These are phyloP conservation scores for Laticauda colubrina DNA, from an alignment of 2,113 vertebrate species.

Conservation along the genomic window DNA sequence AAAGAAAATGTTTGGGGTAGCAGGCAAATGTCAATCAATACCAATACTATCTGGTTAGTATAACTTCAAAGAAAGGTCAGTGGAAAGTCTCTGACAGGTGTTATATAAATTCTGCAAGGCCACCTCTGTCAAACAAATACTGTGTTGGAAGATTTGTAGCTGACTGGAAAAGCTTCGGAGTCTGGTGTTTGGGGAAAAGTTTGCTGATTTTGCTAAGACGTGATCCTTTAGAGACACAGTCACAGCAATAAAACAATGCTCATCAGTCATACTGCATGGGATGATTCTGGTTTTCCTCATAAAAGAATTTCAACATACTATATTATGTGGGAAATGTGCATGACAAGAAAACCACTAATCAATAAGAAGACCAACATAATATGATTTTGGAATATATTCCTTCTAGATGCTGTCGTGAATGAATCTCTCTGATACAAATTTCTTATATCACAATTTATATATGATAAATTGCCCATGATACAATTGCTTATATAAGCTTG, in stretches of 20 bases:
- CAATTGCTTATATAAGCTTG: too few species aligned
- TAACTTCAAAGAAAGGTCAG: neutral
- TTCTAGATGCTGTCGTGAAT: neutral
- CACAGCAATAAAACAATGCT: neutral
- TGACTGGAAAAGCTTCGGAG: neutral
- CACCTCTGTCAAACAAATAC: neutral
- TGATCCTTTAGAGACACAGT: neutral
- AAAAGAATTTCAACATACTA: neutral
- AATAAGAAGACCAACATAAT: neutral
- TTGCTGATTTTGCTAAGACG: neutral
- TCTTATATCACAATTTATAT: neutral
- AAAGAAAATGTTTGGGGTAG: neutral
- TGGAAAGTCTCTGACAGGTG: neutral
- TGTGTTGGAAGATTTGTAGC: neutral
- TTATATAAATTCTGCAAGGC: neutral
- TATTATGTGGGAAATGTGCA: neutral
- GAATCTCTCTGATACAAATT: neutral
- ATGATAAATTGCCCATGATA: too few species aligned
- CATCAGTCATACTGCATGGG: neutral
- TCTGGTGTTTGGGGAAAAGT: neutral
- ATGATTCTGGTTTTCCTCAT: neutral
- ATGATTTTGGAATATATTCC: neutral
- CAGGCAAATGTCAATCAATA: neutral
- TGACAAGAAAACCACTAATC: neutral
- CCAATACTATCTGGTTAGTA: neutral